Base-by-base conservation (phyloP, 2,797 vertebrate species). In the Fistularia commersonii region DNA sequence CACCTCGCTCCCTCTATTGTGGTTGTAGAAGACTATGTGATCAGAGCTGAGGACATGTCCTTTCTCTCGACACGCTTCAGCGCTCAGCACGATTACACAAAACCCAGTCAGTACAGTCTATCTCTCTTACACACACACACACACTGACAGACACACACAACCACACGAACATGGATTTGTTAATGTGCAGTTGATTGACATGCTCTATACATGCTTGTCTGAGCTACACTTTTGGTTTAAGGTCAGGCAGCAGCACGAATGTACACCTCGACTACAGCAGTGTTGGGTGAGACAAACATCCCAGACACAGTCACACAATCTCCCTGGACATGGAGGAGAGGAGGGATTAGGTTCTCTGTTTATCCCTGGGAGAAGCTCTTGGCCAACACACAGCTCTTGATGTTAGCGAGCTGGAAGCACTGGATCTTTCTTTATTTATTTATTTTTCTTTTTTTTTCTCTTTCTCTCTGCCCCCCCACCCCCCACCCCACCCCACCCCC, bases 71-170 rank as follows among this genome's bases (percentile, higher is more conserved):
- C 81, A 86, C 61, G 85, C 83, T 82, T 79, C 68, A 62, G 57
- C 14, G 72, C 83, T 69, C 80, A 84, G 82, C 74, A 67, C 79
- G 81, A 88, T 88, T 86, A 87, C 86, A 86, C 85, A 88, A 87
- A 87, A 72, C 76, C 77, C 78, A 69, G 35, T 75, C 70, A 61
- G 72, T 65, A 72, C 66, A 71, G 52, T 70, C 64, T 66, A 40
- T 59, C 51, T 39, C 64, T 31, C 55, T 37, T 51, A 11, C 45
- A 56, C 8, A 41, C 44, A 41, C 61, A 51, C 65, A 40, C 39
- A 32, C 49, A 12, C 51, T 7, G 36, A 44, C 2, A 48, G 39
- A 57, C 57, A 62, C 14, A 45, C 44, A 64, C 45, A 51, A 14
- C 11, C 36, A 41, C 59, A 64, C 64, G 69, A 49, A 59, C 59